Percentiles rank a stretch among this genome's conserved stretches.
These are phyloP conservation scores for Auanema sp. DNA, from an alignment of 2,888 invertebrate genomes.

Conservation along the genomic window DNA sequence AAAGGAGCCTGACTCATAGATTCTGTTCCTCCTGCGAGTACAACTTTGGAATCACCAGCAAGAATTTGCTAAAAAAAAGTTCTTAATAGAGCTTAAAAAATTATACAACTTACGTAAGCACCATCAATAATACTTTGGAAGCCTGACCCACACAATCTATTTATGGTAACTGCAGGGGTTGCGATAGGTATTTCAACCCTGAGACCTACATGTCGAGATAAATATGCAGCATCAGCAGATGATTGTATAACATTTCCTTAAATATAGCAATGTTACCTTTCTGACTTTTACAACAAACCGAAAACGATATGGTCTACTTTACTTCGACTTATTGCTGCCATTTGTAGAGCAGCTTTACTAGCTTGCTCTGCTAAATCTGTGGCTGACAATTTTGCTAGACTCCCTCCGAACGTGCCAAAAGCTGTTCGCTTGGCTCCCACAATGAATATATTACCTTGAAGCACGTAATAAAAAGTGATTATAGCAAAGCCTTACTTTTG, in stretches of 20 bases:
- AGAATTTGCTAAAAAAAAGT: slow-evolving; percentile 31
- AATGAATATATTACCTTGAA: slow-evolving; percentile 64
- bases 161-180: slow-evolving; percentile 82
- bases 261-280: slow-evolving; percentile 14
- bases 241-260: slow-evolving; percentile 70
- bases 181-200: slow-evolving; percentile 80
- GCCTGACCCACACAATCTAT: slow-evolving; percentile 93
- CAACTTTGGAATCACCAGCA: slow-evolving; percentile 29
- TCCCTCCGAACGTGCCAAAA: slow-evolving; percentile 87
- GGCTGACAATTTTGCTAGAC: slow-evolving; percentile 67
- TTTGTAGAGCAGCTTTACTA: slow-evolving; percentile 67
- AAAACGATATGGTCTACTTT: slow-evolving; percentile 84
- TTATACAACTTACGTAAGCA: slow-evolving; percentile 12
- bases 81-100: not conserved
- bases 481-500: too few species aligned
- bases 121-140: slow-evolving; percentile 82
- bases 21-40: slow-evolving; percentile 73
- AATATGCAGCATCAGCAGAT: slow-evolving; percentile 80
- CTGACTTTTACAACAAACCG: slow-evolving; percentile 68
- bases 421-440: slow-evolving; percentile 94
- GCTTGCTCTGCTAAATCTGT: slow-evolving; percentile 74
- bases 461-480: too few species aligned
- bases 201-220: slow-evolving; percentile 84
- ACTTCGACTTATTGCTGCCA: slow-evolving; percentile 80
- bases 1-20: slow-evolving; percentile 90